Evolutionary conservation across 1,140 invertebrate genomes (phyloP).

Genomic region (Pachyrhynchus sulphureomaculatus): DNA sequence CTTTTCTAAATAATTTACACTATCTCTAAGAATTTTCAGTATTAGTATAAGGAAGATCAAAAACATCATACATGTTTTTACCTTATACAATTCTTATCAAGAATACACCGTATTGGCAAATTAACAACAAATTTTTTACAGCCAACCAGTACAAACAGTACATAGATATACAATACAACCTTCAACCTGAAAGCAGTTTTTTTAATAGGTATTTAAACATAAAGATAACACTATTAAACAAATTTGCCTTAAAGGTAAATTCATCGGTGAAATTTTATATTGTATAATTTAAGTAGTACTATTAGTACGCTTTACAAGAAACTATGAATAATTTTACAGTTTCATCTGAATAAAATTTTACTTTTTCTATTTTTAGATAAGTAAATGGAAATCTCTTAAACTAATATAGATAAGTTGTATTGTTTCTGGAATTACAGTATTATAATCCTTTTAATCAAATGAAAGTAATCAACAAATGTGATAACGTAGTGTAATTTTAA

Average conservation of each 20-base stretch:
- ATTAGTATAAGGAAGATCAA: no score
- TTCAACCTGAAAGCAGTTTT: background rate
- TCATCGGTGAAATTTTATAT: background rate
- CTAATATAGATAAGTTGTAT: background rate
- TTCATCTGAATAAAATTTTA: no score
- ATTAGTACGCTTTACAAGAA: no score
- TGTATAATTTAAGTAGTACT: background rate
- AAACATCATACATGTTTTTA: no score
- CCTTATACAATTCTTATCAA: no score
- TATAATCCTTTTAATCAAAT: conserved; percentile 23
- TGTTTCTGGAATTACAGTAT: conserved; percentile 6
- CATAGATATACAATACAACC: background rate
- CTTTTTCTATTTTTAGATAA: background rate
- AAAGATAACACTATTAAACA: conserved; percentile 13
- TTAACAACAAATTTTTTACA: no score
- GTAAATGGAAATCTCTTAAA: background rate
- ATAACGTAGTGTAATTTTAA: background rate
- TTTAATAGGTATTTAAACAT: conserved; percentile 7
- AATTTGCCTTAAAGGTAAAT: background rate
- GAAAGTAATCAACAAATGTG: background rate
- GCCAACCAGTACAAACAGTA: background rate
- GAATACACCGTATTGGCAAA: no score
- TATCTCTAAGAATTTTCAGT: no score
- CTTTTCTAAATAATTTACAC: no score
- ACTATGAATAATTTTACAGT: no score